These are phyloP conservation scores for Coptotermes formosanus DNA, from an alignment of 1,140 invertebrate species.

Conservation along the genomic window DNA sequence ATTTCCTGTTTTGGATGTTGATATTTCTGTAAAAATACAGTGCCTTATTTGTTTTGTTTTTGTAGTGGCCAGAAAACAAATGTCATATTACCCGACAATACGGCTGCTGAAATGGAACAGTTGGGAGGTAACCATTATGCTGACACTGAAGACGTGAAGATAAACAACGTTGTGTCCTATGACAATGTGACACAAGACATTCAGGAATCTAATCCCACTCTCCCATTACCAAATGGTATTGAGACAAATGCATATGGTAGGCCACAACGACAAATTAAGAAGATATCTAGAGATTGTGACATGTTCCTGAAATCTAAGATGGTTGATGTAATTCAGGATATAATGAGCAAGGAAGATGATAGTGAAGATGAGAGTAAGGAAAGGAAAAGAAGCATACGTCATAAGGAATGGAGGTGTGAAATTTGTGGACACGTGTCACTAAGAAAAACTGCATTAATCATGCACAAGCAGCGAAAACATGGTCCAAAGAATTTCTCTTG, in stretches of 20 bases:
- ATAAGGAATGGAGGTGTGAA: conserved; percentile 26
- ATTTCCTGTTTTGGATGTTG: no score
- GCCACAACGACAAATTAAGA: not conserved
- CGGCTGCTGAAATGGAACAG: not conserved
- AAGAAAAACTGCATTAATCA: conserved; percentile 17
- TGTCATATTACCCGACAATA: not conserved
- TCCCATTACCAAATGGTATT: not conserved
- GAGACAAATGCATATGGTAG: not conserved
- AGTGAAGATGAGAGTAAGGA: conserved; percentile 20
- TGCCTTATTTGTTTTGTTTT: not conserved
- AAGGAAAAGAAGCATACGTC: not conserved
- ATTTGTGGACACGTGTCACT: not conserved
- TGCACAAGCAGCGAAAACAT: conserved; percentile 14
- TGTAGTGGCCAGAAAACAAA: not conserved
- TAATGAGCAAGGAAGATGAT: conserved; percentile 17
- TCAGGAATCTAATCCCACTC: not conserved
- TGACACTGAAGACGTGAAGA: not conserved
- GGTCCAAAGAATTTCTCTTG: not conserved
- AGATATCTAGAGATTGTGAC: not conserved
- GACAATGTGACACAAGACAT: not conserved
- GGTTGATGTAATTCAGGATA: not conserved
- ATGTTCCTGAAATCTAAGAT: not conserved
- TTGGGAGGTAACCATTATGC: not conserved
- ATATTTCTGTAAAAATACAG: no score
- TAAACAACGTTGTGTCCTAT: not conserved